Evolutionary conservation across 2,888 invertebrate genomes (phyloP).

Genomic region (Clivina fossor): DNA sequence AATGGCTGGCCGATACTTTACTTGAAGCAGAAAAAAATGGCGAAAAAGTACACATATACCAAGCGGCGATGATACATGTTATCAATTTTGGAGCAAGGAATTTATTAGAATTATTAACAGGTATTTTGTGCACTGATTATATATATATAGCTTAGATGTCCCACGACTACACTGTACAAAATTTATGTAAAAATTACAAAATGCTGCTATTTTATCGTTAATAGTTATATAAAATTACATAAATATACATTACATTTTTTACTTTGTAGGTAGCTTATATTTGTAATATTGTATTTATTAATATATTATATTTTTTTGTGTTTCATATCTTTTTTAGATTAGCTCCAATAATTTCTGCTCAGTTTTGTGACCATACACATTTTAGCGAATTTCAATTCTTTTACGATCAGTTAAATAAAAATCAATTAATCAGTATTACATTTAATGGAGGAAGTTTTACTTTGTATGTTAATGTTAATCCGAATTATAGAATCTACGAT

Average conservation of each 20-base stretch:
- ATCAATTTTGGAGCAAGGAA: constrained; percentile 70
- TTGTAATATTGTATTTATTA: no score
- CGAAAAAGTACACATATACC: constrained; percentile 84
- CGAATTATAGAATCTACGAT: constrained; percentile 55
- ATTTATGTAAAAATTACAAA: no score
- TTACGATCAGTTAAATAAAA: constrained; percentile 59
- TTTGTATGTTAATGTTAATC: constrained; percentile 68
- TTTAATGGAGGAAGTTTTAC: constrained; percentile 83
- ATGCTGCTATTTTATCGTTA: no score
- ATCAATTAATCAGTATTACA: constrained; percentile 65
- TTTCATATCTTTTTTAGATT: constrained; percentile 52
- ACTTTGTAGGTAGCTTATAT: no score
- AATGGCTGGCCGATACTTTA: constrained; percentile 77
- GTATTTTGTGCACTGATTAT: no score
- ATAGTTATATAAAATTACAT: no score
- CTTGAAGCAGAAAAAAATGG: constrained; percentile 69
- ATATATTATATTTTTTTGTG: no score
- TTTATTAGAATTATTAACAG: constrained; percentile 56
- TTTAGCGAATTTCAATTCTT: constrained; percentile 72
- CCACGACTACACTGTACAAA: no score
- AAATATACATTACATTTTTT: no score
- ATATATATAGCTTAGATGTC: no score
- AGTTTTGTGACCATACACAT: constrained; percentile 84
- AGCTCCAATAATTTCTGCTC: constrained; percentile 80
- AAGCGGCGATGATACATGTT: constrained; percentile 68